Evolutionary conservation across 2,797 vertebrate genomes (phyloP).

Genomic region (Momotus momota): DNA sequence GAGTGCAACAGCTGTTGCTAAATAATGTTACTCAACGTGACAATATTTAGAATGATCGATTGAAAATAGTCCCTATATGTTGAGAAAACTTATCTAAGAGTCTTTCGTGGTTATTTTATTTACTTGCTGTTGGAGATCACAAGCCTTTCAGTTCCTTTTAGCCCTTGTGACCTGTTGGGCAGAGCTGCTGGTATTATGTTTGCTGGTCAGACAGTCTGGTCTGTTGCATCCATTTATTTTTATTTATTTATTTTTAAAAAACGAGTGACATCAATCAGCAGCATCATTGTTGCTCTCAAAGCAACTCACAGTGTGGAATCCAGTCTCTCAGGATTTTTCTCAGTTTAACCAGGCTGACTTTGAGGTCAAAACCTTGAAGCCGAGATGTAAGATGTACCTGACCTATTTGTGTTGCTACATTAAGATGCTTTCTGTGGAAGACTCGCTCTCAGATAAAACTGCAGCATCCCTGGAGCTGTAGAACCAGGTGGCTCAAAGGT

Average conservation of each 20-base stretch:
- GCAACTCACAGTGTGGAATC: neutral
- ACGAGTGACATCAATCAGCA: neutral
- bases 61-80: neutral
- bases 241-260: neutral
- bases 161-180: neutral
- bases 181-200: neutral
- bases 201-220: neutral
- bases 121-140: neutral
- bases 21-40: neutral
- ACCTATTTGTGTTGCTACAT: slow-evolving; percentile 8
- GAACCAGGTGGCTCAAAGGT: neutral
- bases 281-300: neutral
- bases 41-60: neutral
- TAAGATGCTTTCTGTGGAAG: neutral
- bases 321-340: neutral
- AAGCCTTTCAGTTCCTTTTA: neutral
- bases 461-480: neutral
- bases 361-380: neutral
- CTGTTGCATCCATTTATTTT: neutral
- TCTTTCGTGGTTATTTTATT: neutral
- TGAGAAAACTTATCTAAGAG: neutral
- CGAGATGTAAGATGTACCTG: neutral
- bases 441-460: neutral
- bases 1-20: slow-evolving; percentile 12
- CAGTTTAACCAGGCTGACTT: neutral